Conservation (phyloP, 2,888 invertebrate genomes). For the Drosophila diplacantha region DNA sequence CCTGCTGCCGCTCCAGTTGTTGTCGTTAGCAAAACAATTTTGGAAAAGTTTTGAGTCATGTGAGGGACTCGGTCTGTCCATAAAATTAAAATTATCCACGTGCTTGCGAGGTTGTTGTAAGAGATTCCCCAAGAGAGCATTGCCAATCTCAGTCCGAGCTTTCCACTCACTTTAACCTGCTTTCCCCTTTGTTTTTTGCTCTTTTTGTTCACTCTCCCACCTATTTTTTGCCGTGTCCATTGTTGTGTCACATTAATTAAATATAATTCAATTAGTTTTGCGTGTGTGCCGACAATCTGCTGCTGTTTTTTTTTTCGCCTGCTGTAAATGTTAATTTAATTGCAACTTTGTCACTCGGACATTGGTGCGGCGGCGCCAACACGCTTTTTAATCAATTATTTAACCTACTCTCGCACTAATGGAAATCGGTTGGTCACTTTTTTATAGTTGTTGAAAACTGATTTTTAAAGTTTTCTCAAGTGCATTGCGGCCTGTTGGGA, state of each 20-base stretch:
- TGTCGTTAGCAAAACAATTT: conserved; percentile 60
- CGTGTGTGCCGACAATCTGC: conserved; percentile 15
- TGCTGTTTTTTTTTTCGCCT: not conserved
- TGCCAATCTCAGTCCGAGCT: conserved; percentile 6
- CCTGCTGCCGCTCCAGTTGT: conserved; percentile 8
- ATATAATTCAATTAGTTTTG: conserved; percentile 51
- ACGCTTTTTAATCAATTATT: conserved; percentile 54
- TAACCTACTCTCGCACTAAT: conserved; percentile 25
- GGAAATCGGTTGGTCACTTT: conserved; percentile 25
- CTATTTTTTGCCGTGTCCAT: conserved; percentile 2
- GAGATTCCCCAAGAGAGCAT: conserved; percentile 20
- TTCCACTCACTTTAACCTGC: conserved; percentile 24
- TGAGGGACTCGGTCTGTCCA: conserved; percentile 47
- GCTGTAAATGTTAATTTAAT: conserved; percentile 56
- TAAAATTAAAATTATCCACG: conserved; percentile 68
- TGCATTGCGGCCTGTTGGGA: conserved; percentile 11
- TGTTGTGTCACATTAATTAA: conserved; percentile 50
- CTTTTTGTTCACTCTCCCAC: not conserved
- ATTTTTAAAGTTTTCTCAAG: conserved; percentile 22
- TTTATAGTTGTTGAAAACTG: conserved; percentile 4
- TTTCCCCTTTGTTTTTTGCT: not conserved
- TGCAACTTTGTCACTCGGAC: conserved; percentile 47
- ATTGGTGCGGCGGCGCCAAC: conserved; percentile 35
- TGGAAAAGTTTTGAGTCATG: conserved; percentile 61
- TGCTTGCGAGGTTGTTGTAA: conserved; percentile 50